Conservation (phyloP, 2,113 vertebrate species). For the Illadopsis cleaveri region DNA sequence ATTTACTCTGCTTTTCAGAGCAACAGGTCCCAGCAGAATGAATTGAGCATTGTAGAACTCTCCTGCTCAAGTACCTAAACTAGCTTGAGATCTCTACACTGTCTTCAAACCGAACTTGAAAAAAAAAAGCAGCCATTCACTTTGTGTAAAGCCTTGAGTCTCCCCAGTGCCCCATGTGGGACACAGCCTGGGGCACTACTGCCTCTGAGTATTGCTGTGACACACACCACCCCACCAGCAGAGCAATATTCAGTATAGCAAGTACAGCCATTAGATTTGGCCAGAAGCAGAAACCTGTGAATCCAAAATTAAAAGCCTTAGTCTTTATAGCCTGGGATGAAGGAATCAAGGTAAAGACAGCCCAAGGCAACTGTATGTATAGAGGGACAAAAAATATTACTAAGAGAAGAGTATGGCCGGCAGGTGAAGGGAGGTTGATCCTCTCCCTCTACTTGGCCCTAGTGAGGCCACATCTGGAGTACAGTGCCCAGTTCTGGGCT, state of each 20-base stretch:
- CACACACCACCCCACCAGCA: too few species aligned
- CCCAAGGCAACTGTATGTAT: too few species aligned
- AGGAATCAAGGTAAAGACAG: neutral
- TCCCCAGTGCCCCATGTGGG: rapidly evolving
- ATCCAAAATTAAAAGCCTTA: neutral
- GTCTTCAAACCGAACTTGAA: neutral
- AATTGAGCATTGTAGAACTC: neutral
- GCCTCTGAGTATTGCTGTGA: neutral
- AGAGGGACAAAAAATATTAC: rapidly evolving
- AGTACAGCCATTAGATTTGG: neutral
- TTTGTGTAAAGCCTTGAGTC: neutral
- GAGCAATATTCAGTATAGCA: rapidly evolving
- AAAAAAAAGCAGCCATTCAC: neutral
- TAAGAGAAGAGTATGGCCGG: neutral
- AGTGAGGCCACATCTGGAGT: neutral
- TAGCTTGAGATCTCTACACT: neutral
- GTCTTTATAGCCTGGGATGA: neutral
- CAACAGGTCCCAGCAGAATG: neutral
- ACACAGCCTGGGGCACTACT: too few species aligned
- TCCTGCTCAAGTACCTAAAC: neutral
- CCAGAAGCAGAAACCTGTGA: neutral
- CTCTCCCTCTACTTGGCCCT: neutral
- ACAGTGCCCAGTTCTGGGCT: neutral
- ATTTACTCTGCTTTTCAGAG: neutral
- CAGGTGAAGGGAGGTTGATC: neutral